Conservation (phyloP, 2,113 vertebrate species). For the Colius striatus region DNA sequence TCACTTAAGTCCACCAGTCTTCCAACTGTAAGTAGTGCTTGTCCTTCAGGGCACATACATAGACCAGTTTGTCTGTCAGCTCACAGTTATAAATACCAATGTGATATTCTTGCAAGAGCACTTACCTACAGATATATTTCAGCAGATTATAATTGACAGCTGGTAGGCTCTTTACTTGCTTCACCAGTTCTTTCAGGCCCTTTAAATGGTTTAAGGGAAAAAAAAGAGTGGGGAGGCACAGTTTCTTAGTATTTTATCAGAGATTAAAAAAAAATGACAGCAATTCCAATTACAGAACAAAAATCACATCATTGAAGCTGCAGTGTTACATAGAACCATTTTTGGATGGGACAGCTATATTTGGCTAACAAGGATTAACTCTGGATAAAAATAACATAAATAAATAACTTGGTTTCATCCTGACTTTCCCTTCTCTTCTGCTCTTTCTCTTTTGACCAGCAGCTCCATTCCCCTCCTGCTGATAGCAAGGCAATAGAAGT, state of each 20-base stretch:
- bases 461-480: background rate
- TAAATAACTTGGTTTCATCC: background rate
- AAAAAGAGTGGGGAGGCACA: background rate
- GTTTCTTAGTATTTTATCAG: background rate
- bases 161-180: constrained; percentile 90
- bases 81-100: background rate
- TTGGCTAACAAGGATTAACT: background rate
- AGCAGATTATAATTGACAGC: constrained; percentile 95
- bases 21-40: background rate
- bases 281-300: background rate
- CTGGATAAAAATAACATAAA: background rate
- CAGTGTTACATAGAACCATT: background rate
- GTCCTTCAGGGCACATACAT: background rate
- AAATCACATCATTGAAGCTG: background rate
- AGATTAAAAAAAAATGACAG: background rate
- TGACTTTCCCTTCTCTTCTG: background rate
- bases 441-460: background rate
- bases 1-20: background rate
- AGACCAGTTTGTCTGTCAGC: background rate
- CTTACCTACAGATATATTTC: constrained; percentile 97
- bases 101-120: background rate
- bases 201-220: constrained; percentile 49
- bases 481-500: background rate
- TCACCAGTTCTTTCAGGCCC: constrained; percentile 90
- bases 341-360: background rate